Base-by-base conservation (phyloP, 2,113 vertebrate genomes). In the Scomber scombrus region DNA sequence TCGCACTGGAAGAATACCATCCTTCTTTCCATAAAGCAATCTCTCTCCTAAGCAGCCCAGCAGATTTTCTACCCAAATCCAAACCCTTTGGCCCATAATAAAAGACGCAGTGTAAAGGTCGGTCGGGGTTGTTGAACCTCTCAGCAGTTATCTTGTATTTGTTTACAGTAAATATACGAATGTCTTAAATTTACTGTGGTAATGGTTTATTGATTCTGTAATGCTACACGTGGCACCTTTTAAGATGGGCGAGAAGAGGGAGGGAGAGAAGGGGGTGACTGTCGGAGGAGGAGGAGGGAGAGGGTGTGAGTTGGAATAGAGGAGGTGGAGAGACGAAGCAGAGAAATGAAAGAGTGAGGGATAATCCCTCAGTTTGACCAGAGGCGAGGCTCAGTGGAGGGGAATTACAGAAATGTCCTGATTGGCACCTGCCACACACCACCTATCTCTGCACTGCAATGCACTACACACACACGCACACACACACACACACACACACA, bases 301-400 rank as follows among this genome's bases (percentile, higher is more conserved):
- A 50, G 57, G 62, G 34, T 18, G 82, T 16, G 66, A 45, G 66
- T 23, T 23, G 51, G 75, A 68, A 65, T 21, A 58, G 74, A 71
- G 34, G 71, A 64, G 75, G 79, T 54, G 82, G 66, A 50, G 61
- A 49, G 63, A 16, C 57, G 51, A 68, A 47, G 87, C 13, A 31
- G 70, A 73, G 78, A 73, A 70, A 60, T 62, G 82, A 75, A 66
- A 46, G 81, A 63, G 78, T 56, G 78, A 74, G 78, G 65, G 85
- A 88, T 91, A 91, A 93, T 89, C 87, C 80, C 81, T 66, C 50
- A 50, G 79, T 58, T 84, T 84, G 84, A 91, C 82, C 88, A 71
- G 68, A 78, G 82, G 67, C n/a, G 31, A 81, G 75, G 72, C 60
- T 66, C 71, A 86, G 75, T 62, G 75, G 71, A 75, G 49, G 47